Conservation (phyloP, 2,888 invertebrate genomes). For the Aporophyla lueneburgensis region DNA sequence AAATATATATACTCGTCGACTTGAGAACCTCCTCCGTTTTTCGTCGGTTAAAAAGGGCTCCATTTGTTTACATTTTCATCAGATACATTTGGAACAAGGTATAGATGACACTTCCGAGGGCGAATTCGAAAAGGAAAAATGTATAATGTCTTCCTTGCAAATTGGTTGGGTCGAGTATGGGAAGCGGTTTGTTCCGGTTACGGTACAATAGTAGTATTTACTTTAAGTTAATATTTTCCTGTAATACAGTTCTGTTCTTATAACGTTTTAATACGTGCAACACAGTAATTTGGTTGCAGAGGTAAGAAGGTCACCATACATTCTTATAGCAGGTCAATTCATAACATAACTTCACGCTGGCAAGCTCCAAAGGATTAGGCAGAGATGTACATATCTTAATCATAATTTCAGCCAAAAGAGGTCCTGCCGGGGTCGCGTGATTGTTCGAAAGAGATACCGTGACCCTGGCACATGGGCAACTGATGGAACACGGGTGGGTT, state of each 20-base stretch:
- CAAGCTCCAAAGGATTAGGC: neutral
- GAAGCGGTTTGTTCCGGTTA: constrained; percentile 28
- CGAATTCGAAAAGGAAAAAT: constrained; percentile 43
- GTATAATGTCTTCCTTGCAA: constrained; percentile 50
- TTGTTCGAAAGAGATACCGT: too few species aligned
- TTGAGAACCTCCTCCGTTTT: too few species aligned
- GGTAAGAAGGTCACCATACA: neutral
- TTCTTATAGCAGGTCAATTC: neutral
- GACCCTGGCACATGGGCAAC: too few species aligned
- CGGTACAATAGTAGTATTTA: constrained; percentile 9
- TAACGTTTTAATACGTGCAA: constrained; percentile 1
- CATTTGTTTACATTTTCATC: neutral
- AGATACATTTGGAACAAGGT: neutral
- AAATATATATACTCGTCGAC: too few species aligned
- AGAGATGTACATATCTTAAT: neutral
- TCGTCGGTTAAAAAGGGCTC: too few species aligned
- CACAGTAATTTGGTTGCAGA: constrained; percentile 3
- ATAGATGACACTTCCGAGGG: constrained; percentile 30
- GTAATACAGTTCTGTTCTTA: constrained; percentile 20
- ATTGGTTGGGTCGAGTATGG: constrained; percentile 38
- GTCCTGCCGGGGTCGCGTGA: too few species aligned
- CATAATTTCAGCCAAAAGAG: too few species aligned
- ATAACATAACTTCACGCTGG: neutral
- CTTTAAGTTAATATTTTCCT: constrained; percentile 21
- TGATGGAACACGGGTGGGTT: too few species aligned